These are phyloP conservation scores for Epinephelus lanceolatus DNA, from an alignment of 2,113 vertebrate species.

Conservation along the genomic window DNA sequence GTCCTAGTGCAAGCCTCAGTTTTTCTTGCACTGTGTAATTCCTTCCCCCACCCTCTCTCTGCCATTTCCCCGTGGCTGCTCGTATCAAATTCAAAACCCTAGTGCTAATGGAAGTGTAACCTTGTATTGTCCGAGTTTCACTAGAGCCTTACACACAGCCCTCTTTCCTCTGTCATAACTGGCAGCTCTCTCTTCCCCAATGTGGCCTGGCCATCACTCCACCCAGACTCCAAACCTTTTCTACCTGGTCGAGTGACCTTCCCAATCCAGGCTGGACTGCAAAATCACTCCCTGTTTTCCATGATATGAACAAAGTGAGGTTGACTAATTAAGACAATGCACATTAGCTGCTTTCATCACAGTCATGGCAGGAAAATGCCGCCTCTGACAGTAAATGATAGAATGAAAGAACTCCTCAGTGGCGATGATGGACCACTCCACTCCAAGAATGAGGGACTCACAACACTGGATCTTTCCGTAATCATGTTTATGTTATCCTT, in stretches of 20 bases:
- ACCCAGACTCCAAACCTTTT: neutral
- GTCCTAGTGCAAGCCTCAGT: neutral
- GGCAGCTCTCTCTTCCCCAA: constrained; percentile 22
- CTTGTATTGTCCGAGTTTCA: constrained; percentile 46
- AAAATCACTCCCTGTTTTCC: constrained; percentile 22
- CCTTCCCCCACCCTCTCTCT: neutral
- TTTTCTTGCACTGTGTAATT: constrained; percentile 11
- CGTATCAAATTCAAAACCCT: constrained; percentile 50
- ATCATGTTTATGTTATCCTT: constrained; percentile 8
- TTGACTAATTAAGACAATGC: neutral
- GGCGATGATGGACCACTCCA: neutral
- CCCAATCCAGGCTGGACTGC: neutral
- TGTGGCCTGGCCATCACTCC: constrained; percentile 35
- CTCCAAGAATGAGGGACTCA: neutral
- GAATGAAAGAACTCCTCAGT: neutral
- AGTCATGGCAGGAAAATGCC: neutral
- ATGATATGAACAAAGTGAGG: neutral
- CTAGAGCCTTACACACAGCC: constrained; percentile 4
- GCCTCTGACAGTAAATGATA: neutral
- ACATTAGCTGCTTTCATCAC: neutral
- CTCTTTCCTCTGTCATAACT: constrained; percentile 33
- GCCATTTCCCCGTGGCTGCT: constrained; percentile 21
- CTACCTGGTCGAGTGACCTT: constrained; percentile 37
- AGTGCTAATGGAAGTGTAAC: constrained; percentile 47
- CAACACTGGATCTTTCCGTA: neutral